phyloP scores from a whole-genome alignment of 2,113 vertebrate genomes.

The Stigmatopora argus region DNA sequence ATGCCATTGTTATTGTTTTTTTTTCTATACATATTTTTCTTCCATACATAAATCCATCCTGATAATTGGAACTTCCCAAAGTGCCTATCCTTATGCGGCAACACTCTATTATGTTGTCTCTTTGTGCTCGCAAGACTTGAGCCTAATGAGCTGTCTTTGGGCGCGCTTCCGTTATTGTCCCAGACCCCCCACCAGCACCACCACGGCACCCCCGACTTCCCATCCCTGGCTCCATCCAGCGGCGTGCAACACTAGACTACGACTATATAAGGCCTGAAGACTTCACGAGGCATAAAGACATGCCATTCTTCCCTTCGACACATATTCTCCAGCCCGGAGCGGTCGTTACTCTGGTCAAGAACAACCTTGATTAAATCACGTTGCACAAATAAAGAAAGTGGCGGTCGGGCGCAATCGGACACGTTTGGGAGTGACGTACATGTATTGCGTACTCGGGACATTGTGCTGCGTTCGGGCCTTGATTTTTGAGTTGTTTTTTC shows the following conservation, averaged over 20 bases:
- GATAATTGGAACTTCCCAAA: not conserved
- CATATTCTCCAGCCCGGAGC: slow-evolving; percentile 57
- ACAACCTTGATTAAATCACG: slow-evolving; percentile 52
- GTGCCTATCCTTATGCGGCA: not conserved
- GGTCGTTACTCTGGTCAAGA: slow-evolving; percentile 30
- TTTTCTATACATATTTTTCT: not conserved
- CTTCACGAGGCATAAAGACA: slow-evolving; percentile 64
- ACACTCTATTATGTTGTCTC: not conserved
- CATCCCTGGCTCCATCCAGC: slow-evolving; percentile 48
- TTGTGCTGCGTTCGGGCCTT: not conserved
- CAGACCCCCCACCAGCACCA: slow-evolving; percentile 17
- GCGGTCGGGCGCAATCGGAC: slow-evolving; percentile 10
- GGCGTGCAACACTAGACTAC: slow-evolving; percentile 56
- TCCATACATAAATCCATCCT: not conserved
- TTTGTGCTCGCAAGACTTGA: slow-evolving; percentile 48
- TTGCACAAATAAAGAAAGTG: slow-evolving; percentile 35
- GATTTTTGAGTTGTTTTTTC: not conserved
- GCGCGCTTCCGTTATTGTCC: slow-evolving; percentile 48
- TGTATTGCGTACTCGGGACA: not conserved
- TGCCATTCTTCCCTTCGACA: slow-evolving; percentile 69
- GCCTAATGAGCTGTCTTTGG: slow-evolving; percentile 66
- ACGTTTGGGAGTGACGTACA: slow-evolving; percentile 6
- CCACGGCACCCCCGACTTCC: slow-evolving; percentile 11
- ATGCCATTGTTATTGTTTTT: slow-evolving; percentile 6
- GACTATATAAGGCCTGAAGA: slow-evolving; percentile 70